Conservation (phyloP, 1,140 invertebrate species). For the Drosophila yakuba region DNA sequence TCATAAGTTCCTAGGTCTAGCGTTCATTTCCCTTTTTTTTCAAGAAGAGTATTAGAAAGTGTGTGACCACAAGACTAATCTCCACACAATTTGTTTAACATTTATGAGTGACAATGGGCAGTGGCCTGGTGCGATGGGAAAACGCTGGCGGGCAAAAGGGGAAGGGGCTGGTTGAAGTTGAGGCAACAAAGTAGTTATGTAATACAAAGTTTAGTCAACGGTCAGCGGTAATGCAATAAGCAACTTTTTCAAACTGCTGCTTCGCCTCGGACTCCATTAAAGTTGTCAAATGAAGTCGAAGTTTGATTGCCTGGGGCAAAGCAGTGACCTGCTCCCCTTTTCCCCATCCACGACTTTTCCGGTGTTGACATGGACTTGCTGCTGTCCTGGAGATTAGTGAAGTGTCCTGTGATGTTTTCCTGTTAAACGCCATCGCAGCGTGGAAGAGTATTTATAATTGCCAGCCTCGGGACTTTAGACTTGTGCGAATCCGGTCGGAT, state of each 20-base stretch:
- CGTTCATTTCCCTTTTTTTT: background rate
- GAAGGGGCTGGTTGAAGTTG: conserved; percentile 36
- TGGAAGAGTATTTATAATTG: conserved; percentile 67
- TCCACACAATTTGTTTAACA: conserved; percentile 51
- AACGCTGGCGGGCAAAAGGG: background rate
- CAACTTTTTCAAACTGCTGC: conserved; percentile 72
- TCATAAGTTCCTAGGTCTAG: background rate
- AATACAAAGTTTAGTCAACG: conserved; percentile 66
- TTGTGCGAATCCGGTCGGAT: conserved; percentile 37
- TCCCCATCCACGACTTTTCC: conserved; percentile 13
- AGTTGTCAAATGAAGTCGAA: conserved; percentile 80
- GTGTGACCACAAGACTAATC: background rate
- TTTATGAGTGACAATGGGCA: conserved; percentile 59
- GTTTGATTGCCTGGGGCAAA: conserved; percentile 65
- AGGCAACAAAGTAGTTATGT: conserved; percentile 40
- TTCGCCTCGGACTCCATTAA: conserved; percentile 65
- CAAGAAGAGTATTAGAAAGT: conserved; percentile 12
- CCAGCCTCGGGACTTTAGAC: conserved; percentile 40
- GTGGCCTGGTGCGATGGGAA: conserved; percentile 10
- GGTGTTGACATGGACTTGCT: conserved; percentile 30
- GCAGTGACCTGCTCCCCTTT: conserved; percentile 28
- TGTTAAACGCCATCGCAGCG: conserved; percentile 45
- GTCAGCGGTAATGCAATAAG: conserved; percentile 73
- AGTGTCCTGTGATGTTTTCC: conserved; percentile 61
- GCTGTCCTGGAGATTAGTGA: conserved; percentile 54